Base-by-base conservation (phyloP, 2,888 invertebrate species). In the Danaus chrysippus region DNA sequence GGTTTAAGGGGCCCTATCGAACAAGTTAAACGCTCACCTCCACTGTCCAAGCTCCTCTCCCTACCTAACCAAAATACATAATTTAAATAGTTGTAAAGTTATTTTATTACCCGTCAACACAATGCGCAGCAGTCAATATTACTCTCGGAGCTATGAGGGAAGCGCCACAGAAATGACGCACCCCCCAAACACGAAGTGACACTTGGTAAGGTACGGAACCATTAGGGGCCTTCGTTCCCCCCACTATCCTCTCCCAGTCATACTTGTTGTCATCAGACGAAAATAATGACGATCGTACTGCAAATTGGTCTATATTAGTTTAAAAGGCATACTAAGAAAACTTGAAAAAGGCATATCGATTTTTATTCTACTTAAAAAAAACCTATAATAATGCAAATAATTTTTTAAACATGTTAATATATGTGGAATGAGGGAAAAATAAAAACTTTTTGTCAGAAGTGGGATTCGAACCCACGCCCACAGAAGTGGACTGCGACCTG, bases 121-220 rank as follows among this genome's bases (percentile, higher is more conserved):
- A 93, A 70, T 93, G 93, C 9, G 93, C 92, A 0, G 92, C 92
- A 0, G 93, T 93, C 11, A 93, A 71, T 23, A 92, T 87, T 3
- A 91, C 89, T 10, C 87, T 75, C 0, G 92, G 87, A 34, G 91
- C 91, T 12, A 93, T 75, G 1, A 93, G 79, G 0, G 93, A 92
- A 0, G 93, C 93, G 0, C 93, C 93, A 68, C 93, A 93, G 74
- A 92, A 92, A 71, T 93, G 93, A 71, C 88, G 85, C 6, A 87
- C 80, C 0, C 87, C 90, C 70, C 81, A 82, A 44, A 83, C 70
- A 5, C 93, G 74, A 1, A 93, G 70, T 0, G 93, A 93, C 0
- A 92, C 92, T 65, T 89, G 89, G 73, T 93, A 92, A 0, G 92
- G 92, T 3, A 84, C 85, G 0, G 91, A 88, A 0, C 92, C 93